Conservation (phyloP, 2,113 vertebrate genomes). For the Chaetops frenatus region DNA sequence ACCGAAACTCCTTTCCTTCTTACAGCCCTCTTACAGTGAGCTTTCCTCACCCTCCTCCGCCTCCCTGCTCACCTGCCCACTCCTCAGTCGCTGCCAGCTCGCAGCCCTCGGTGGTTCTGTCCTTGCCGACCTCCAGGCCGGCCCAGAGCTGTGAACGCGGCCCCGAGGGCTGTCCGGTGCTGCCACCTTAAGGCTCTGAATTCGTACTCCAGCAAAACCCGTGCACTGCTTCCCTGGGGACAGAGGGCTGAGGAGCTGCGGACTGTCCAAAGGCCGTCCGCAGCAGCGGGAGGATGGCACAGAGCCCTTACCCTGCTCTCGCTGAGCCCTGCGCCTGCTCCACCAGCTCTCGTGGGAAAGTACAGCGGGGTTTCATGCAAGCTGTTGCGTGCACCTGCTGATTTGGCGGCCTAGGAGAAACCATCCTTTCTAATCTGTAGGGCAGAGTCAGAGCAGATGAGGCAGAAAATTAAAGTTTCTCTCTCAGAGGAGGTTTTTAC, state of each 20-base stretch:
- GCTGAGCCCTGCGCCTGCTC: background rate
- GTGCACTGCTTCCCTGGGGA: fast-evolving
- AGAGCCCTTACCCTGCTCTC: fast-evolving
- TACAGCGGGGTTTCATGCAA: fast-evolving
- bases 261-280: fast-evolving
- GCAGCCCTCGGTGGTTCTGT: background rate
- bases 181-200: background rate
- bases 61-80: background rate
- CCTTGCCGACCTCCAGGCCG: fast-evolving
- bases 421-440: background rate
- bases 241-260: background rate
- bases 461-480: background rate
- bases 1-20: background rate
- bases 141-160: background rate
- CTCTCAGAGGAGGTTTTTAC: background rate
- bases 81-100: background rate
- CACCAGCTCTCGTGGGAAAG: background rate
- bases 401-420: background rate
- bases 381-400: background rate
- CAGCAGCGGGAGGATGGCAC: background rate
- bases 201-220: background rate
- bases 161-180: background rate
- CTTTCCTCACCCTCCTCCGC: too few relatives aligned
- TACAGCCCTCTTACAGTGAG: fast-evolving
- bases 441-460: background rate